A percentile compares a stretch with the other conserved stretches of the same genome.
phyloP scores from a whole-genome alignment of 2,888 invertebrate genomes.

The Coenonympha glycerion region DNA sequence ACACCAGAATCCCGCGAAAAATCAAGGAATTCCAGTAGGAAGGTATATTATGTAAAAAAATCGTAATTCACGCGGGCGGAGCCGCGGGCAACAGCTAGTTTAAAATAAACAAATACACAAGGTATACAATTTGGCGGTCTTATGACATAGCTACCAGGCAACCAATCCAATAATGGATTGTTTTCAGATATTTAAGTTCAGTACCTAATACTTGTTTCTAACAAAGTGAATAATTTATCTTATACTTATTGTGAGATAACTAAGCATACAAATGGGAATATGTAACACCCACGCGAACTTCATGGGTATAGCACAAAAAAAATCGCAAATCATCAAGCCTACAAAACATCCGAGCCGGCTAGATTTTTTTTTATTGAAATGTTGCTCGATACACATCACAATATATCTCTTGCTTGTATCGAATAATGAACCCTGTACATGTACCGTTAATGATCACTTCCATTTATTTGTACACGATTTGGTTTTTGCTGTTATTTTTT shows the following conservation, averaged over 20 bases:
- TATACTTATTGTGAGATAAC: too few relatives aligned
- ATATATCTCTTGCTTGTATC: not conserved
- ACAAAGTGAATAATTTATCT: not conserved
- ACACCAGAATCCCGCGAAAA: too few relatives aligned
- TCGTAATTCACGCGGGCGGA: too few relatives aligned
- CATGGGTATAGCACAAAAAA: slow-evolving; percentile 13
- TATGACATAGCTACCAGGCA: too few relatives aligned
- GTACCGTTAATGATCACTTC: not conserved
- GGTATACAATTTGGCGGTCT: too few relatives aligned
- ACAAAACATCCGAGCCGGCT: slow-evolving; percentile 13
- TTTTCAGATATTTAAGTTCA: too few relatives aligned
- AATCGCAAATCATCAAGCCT: slow-evolving; percentile 2
- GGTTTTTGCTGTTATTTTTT: not conserved
- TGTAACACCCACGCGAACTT: not conserved
- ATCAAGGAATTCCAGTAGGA: too few relatives aligned
- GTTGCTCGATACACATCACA: not conserved
- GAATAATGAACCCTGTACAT: not conserved
- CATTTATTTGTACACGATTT: not conserved
- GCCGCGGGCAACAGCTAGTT: too few relatives aligned
- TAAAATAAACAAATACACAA: too few relatives aligned
- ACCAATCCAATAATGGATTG: too few relatives aligned
- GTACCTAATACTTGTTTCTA: too few relatives aligned
- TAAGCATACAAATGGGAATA: not conserved
- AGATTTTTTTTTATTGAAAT: not conserved
- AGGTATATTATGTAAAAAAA: too few relatives aligned